Evolutionary conservation across 2,113 vertebrate species (phyloP).

Genomic region (Sinosuthora webbiana): DNA sequence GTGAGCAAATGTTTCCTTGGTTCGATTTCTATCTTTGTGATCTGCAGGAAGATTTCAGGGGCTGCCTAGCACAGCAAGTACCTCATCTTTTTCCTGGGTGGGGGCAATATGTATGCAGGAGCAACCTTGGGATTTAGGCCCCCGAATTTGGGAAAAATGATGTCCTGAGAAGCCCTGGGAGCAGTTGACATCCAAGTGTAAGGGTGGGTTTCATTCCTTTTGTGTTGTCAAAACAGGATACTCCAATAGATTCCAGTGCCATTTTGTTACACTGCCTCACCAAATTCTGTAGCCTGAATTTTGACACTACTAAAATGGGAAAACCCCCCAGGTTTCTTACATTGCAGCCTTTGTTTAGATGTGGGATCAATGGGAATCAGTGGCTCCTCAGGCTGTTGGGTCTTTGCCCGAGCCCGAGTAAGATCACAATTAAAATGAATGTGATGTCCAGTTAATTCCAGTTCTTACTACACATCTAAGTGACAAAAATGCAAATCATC

Average conservation of each 20-base stretch:
- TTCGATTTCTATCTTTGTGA: constrained; percentile 18
- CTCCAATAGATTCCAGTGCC: not conserved
- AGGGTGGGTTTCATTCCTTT: not conserved
- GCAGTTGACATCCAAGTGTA: not conserved
- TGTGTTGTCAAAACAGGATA: not conserved
- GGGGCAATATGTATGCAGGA: not conserved
- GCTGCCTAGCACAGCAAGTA: not conserved
- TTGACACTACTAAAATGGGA: not conserved
- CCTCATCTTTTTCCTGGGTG: not conserved
- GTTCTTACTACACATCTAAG: not conserved
- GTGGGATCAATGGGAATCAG: not conserved
- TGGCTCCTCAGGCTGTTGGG: not conserved
- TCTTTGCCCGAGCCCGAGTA: not conserved
- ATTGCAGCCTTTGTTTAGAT: not conserved
- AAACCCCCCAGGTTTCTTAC: not conserved
- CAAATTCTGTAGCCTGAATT: not conserved
- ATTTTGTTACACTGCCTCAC: not conserved
- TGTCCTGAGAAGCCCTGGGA: not conserved
- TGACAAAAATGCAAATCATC: not conserved
- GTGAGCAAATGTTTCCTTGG: constrained; percentile 14
- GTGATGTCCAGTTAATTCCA: not conserved
- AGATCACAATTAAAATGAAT: not conserved
- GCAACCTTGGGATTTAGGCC: not conserved
- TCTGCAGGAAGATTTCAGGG: not conserved
- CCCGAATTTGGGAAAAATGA: not conserved